Evolutionary conservation across 1,140 invertebrate genomes (phyloP), one percentile per base, ranked within the genome.

Genomic region (Physella acuta): DNA sequence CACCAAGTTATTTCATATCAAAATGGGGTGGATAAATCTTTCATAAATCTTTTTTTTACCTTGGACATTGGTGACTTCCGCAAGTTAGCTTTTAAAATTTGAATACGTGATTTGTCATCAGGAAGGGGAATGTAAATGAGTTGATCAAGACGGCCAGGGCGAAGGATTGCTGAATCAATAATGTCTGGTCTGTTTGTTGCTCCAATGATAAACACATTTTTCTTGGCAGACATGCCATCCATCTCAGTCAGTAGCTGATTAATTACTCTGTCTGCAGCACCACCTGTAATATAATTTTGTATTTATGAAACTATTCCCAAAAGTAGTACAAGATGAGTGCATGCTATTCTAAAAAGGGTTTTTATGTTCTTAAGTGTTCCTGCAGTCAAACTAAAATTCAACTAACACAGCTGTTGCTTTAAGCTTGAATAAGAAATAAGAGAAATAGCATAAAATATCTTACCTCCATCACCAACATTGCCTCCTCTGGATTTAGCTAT

Each of bases 151-250:
- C 98, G 92, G 5, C 98, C 98, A 44, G 98, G 98, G 85, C 98
- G 90, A 59, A 99, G 88, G 84, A 99, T 99, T 64, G 98, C 98
- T 49, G 96, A 93, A 89, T 99, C 98, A 85, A 99, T 99, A 77
- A 99, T 99, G 83, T 99, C 97, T 74, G 86, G 89, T 70, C 88
- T 80, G 86, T 95, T 96, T n/a, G 94, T 96, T 34, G 94, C 94
- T 84, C 96, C 98, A 85, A 99, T 99, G 74, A 99, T 99, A 82
- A 99, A 99, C 2, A 99, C 97, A 85, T 99, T 99, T 86, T 99
- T 99, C 88, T 99, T 99, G 28, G 95, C 93, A 30, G 95, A 94
- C 97, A 99, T 99, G 77, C 98, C 97, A 85, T 99, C 98, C 97
- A 99, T 99, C 88, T 99, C 98, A 26, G 97, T 99, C 55, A 99